Evolutionary conservation across 2,797 vertebrate species (phyloP), one percentile per base, ranked within the genome.

Genomic region (Danio aesculapii): DNA sequence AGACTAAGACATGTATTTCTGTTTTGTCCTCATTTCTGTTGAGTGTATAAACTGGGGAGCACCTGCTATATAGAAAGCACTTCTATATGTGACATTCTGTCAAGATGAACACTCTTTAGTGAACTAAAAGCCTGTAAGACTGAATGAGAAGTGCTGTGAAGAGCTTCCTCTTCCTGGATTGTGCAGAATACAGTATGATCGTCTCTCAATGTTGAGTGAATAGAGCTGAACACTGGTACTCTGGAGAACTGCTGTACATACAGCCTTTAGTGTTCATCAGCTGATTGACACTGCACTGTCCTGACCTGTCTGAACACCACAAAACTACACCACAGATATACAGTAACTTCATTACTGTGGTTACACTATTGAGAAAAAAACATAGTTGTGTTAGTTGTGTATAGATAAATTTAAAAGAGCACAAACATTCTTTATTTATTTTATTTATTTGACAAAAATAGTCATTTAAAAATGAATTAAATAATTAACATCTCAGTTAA

Each of bases 221-320:
- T 75, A 75, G 17, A 43, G 16, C 30, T 76, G 49, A 8, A 76
- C 49, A 53, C 67, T 64, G 64, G 14, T 21, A 64, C 61, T 55
- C 49, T 8, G 53, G 52, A 72, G 57, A 11, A 57, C 64, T 67
- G 64, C 52, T 64, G 49, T 64, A 64, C 50, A 21, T 75, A 19
- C 21, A 8, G 49, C 19, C 44, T 62, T 11, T 17, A 63, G 43
- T 39, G 30, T 70, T 70, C 41, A 70, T 53, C 14, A 70, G 58
- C 49, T 7, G 59, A 75, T 62, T 50, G 9, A 39, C 21, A 75
- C 21, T 14, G 30, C 1, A 4, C 19, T 16, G 13, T 75, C 63
- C 47, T 52, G 21, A 76, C 47, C 49, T 53, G 39, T 14, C 11
- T 21, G 8, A 53, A 41, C 6, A 14, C 1, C 13, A 17, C 9